Base-by-base conservation (phyloP, 2,797 vertebrate species). In the Acropternis orthonyx region DNA sequence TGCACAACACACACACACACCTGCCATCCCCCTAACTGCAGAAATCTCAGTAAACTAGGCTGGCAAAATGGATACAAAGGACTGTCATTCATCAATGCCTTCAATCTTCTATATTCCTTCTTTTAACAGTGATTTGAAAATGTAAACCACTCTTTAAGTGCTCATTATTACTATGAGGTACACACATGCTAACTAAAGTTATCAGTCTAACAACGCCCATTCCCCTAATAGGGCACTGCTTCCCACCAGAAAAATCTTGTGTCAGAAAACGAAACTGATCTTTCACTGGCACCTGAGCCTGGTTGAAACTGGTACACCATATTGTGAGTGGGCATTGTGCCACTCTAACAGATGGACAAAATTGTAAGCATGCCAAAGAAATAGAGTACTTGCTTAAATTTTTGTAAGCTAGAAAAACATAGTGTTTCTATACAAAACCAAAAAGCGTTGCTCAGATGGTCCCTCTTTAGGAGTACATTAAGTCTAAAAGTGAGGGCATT, bases 261-360 rank as follows among this genome's bases (percentile, higher is more conserved):
- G 95, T 94, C 93, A 97, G 97, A 94, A 97, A 96, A 96, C 2
- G 81, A 96, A 96, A 96, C 82, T 63, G 23, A 67, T 92, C 88
- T 76, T 85, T 74, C 59, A 24, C 32, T 97, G 97, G 97, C 97
- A 97, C 94, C 94, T 93, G 89, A 27, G 79, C 71, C 28, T 63
- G 84, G 85, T 97, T 77, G 90, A 96, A 98, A 96, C 95, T 95
- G 94, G 95, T 96, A 95, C 34, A 67, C 96, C 97, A 83, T 95
- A 97, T 93, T 96, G 97, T 83, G 88, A 95, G 95, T 95, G 96
- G 97, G 97, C 97, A 97, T 21, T 16, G 59, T 43, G 97, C 97
- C 97, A 98, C 85, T 85, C 75, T 28, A 96, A 92, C 98, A 98
- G 97, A 98, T 97, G 97, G 97, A 85, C 81, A 68, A 46, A 55